Percentiles rank a stretch among this genome's conserved stretches.
Evolutionary conservation across 2,113 vertebrate genomes (phyloP).

Genomic region (Ictidomys tridecemlineatus): DNA sequence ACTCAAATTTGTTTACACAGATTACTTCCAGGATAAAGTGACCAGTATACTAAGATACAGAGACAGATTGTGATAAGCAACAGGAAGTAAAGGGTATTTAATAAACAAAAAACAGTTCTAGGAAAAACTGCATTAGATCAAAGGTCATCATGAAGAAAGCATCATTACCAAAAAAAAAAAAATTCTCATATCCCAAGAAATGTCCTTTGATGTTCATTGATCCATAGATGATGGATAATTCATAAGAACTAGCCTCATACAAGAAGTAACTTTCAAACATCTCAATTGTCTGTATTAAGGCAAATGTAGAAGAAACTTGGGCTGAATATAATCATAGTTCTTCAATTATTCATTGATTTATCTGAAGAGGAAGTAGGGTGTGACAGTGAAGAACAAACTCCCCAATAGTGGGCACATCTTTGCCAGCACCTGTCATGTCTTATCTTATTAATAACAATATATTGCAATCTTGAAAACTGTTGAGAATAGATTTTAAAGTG

Average conservation of each 20-base stretch:
- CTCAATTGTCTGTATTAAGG: conserved; percentile 10
- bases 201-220: neutral
- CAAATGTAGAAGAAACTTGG: neutral
- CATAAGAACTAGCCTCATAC: neutral
- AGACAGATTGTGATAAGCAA: neutral
- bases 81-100: neutral
- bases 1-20: neutral
- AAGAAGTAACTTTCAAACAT: conserved; percentile 16
- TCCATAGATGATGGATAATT: neutral
- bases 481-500: neutral
- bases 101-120: neutral
- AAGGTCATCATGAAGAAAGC: neutral
- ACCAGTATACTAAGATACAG: neutral
- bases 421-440: neutral
- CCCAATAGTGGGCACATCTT: neutral
- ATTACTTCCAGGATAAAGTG: neutral
- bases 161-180: neutral
- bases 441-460: neutral
- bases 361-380: neutral
- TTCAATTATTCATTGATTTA: neutral
- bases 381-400: neutral
- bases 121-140: neutral
- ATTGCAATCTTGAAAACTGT: neutral
- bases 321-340: neutral
- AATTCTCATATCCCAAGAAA: neutral